Conservation (phyloP, 2,797 vertebrate genomes). For the Yasuhikotakia modesta region DNA sequence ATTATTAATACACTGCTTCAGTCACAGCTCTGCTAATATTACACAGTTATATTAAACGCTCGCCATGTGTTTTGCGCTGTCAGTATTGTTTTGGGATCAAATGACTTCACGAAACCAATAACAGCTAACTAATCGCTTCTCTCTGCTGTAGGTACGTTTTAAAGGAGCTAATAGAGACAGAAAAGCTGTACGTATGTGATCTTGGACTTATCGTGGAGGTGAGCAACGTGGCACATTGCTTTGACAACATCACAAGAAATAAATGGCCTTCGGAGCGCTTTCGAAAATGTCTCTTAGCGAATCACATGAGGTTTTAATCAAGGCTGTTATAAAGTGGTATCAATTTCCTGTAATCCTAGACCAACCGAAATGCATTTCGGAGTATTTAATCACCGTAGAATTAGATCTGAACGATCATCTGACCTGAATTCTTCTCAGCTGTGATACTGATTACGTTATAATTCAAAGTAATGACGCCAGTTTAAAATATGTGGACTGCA, state of each 20-base stretch:
- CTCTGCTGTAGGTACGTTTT: constrained; percentile 84
- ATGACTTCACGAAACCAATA: constrained; percentile 14
- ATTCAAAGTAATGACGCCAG: constrained; percentile 40
- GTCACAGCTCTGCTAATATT: constrained; percentile 19
- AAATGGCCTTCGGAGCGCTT: background rate
- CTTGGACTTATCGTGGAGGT: constrained; percentile 92
- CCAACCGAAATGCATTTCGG: constrained; percentile 15
- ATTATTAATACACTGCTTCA: constrained; percentile 13
- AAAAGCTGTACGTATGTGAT: constrained; percentile 90
- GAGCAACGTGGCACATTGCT: constrained; percentile 52
- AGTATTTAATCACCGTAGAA: constrained; percentile 27
- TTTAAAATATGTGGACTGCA: constrained; percentile 16
- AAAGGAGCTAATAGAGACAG: constrained; percentile 90
- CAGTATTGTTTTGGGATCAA: constrained; percentile 3
- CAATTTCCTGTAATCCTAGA: constrained; percentile 31
- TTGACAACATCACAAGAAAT: background rate
- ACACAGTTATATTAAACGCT: constrained; percentile 2
- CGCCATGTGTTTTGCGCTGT: constrained; percentile 6
- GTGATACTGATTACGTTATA: constrained; percentile 20
- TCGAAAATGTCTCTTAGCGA: constrained; percentile 30
- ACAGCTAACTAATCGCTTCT: background rate
- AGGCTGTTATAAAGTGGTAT: constrained; percentile 23
- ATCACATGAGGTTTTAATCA: constrained; percentile 40
- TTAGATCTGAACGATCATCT: constrained; percentile 35
- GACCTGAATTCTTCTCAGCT: constrained; percentile 32